These are phyloP conservation scores for Sminthurides aquaticus DNA, from an alignment of 2,888 invertebrate species.

Conservation along the genomic window DNA sequence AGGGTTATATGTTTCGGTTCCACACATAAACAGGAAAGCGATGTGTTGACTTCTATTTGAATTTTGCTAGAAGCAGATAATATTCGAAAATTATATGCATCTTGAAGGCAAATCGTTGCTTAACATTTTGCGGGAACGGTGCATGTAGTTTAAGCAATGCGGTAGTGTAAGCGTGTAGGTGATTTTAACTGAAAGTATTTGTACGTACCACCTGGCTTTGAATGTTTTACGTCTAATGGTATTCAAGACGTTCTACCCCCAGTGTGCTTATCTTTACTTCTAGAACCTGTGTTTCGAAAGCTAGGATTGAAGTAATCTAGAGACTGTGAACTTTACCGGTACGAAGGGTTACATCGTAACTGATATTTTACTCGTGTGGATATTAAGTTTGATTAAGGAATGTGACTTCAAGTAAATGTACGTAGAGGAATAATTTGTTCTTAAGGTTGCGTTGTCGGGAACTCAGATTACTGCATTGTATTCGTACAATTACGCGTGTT, in stretches of 20 bases:
- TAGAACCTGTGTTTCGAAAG: background rate
- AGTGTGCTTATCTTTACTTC: background rate
- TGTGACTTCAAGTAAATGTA: conserved; percentile 1
- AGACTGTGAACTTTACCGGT: conserved; percentile 9
- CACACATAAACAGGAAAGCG: background rate
- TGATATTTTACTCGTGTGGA: conserved; percentile 4
- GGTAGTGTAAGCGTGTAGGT: too few species aligned
- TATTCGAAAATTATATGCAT: background rate
- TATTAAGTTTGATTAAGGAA: background rate
- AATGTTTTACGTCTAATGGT: background rate
- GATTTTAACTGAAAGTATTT: background rate
- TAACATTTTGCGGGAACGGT: too few species aligned
- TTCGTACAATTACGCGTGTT: conserved; percentile 7
- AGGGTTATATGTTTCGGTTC: background rate
- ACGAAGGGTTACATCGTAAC: conserved; percentile 4
- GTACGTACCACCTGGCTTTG: background rate
- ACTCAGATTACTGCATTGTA: background rate
- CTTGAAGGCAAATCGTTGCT: too few species aligned
- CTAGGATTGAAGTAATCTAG: background rate
- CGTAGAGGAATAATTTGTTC: background rate
- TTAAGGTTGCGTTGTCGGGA: conserved; percentile 1
- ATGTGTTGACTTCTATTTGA: background rate
- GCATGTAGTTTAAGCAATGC: background rate
- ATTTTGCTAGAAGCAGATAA: background rate
- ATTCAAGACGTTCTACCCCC: background rate